Evolutionary conservation across 2,113 vertebrate species (phyloP).

Genomic region (Bathybates hornii): DNA sequence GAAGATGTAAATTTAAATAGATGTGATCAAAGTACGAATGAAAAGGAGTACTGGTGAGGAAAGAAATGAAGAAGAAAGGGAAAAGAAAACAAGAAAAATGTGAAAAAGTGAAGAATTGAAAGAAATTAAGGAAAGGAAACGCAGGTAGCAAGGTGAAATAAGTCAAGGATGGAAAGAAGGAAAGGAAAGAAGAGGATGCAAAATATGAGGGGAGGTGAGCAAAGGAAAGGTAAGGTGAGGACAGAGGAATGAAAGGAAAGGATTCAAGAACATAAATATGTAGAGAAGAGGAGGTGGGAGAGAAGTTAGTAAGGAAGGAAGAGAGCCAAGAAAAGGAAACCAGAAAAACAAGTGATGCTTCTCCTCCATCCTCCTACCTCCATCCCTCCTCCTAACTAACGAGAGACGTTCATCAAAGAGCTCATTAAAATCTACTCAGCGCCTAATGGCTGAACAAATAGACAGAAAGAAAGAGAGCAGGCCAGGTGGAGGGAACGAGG

Average conservation of each 20-base stretch:
- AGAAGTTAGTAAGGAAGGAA: neutral
- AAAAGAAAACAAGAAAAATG: neutral
- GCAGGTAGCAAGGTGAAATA: neutral
- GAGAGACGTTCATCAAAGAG: conserved; percentile 27
- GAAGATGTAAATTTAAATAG: neutral
- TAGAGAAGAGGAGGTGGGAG: neutral
- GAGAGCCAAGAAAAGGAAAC: neutral
- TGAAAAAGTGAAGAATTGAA: neutral
- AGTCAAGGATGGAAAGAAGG: neutral
- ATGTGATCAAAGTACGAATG: neutral
- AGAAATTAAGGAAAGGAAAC: neutral
- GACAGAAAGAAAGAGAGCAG: neutral
- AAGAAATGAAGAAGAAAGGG: neutral
- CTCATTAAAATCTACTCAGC: conserved; percentile 46
- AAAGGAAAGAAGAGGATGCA: neutral
- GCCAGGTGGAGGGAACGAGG: neutral
- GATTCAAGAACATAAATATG: neutral
- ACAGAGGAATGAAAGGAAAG: neutral
- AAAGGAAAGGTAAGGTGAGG: neutral
- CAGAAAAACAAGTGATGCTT: neutral
- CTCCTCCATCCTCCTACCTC: neutral
- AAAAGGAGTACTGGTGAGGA: neutral
- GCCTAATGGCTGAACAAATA: conserved; percentile 43
- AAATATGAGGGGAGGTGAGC: neutral
- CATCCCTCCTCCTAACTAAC: neutral